Evolutionary conservation across 2,113 vertebrate species (phyloP), one percentile per base, ranked within the genome.

Genomic region (Callithrix jacchus): DNA sequence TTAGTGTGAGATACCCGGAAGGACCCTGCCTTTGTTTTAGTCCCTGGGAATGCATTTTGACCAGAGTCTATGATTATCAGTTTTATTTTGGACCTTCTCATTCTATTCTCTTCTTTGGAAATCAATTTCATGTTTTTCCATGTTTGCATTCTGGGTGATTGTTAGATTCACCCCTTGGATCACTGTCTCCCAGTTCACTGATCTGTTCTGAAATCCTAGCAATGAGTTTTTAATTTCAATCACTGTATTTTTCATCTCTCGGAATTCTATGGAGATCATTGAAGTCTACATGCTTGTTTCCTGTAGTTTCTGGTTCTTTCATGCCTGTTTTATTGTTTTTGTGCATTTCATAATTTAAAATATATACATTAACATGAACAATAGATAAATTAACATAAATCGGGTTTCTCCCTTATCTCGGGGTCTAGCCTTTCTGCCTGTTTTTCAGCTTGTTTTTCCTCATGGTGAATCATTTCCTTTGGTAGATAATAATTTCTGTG

Each of bases 401-500:
- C 74, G 66, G 47, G 17, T 23, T 94, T 95, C 88, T 30, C 64
- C 40, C 12, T 83, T 20, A n/a, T 76, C 42, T 13, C 23, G 18
- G 35, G 42, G 68, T 86, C 61, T 89, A 8, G 4, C 80, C 54
- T 74, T 96, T 74, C 58, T 73, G 71, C 61, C 89, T 91, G 42
- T 81, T 87, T 64, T 17, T 88, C 89, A 32, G 54, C 47, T 61
- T 49, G 74, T 86, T 88, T 93, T 80, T 45, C 49, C 64, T 87
- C 87, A 64, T 5, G 30, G 42, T 81, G 70, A 94, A 80, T 86
- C 74, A 89, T 90, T 97, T 92, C 86, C 92, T 93, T 81, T 66
- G 77, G 70, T 40, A 47, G 89, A 74, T 97, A 91, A 87, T 93
- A 79, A 97, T 89, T 93, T 93, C 80, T 95, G 13, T 66, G 87